Conservation (phyloP, 92 coral and sea anemone genomes). For the Epizoanthus stellaris region DNA sequence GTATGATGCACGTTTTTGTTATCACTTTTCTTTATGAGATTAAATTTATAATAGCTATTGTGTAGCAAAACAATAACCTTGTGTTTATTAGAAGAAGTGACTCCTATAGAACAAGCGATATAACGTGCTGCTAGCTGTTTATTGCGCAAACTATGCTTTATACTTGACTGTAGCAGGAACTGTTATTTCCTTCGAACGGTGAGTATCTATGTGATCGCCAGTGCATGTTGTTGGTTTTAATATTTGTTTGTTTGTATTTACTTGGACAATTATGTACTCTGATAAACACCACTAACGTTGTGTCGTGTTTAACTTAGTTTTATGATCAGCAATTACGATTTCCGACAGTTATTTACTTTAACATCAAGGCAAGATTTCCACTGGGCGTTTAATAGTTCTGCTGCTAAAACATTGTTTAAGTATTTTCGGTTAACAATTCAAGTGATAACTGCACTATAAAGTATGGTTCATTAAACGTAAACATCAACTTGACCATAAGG, state of each 20-base stretch:
- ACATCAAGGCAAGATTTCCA: too few species aligned
- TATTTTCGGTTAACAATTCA: not conserved
- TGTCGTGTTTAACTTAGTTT: not conserved
- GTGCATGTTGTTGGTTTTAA: too few species aligned
- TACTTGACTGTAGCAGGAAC: not conserved
- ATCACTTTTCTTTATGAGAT: not conserved
- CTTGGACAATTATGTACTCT: too few species aligned
- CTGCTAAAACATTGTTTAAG: too few species aligned
- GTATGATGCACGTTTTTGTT: not conserved
- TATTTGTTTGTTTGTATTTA: not conserved
- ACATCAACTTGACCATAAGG: too few species aligned
- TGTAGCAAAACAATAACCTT: not conserved
- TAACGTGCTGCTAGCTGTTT: not conserved
- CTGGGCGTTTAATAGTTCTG: too few species aligned
- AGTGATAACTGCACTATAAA: not conserved
- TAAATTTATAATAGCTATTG: not conserved
- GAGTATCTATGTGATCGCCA: not conserved
- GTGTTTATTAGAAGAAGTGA: constrained; percentile 6
- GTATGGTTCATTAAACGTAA: not conserved
- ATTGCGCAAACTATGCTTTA: not conserved
- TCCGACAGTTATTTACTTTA: not conserved
- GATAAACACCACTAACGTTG: not conserved
- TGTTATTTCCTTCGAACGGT: not conserved
- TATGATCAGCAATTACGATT: not conserved
- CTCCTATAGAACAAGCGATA: not conserved